Evolutionary conservation across 2,888 invertebrate species (phyloP).

Genomic region (Drosophila trichaetosa): DNA sequence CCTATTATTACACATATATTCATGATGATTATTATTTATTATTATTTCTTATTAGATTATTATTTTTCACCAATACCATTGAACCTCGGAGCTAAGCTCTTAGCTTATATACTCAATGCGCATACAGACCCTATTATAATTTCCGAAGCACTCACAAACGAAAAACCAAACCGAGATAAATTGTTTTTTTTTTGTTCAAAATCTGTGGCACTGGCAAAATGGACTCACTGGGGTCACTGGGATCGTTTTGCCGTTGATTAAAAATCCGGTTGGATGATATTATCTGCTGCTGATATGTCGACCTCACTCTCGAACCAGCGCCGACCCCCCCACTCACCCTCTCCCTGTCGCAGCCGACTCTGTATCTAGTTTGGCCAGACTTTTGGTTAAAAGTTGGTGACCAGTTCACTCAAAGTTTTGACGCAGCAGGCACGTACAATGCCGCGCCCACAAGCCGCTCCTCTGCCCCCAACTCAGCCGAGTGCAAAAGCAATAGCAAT

Average conservation of each 20-base stretch:
- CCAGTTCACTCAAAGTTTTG: constrained; percentile 62
- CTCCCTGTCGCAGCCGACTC: neutral
- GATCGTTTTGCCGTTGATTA: constrained; percentile 48
- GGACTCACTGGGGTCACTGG: constrained; percentile 13
- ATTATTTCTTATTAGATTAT: neutral
- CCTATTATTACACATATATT: neutral
- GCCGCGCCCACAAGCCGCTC: constrained; percentile 38
- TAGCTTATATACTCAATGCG: neutral
- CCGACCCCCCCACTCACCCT: neutral
- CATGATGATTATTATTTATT: neutral
- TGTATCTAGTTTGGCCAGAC: constrained; percentile 21
- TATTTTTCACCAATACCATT: neutral
- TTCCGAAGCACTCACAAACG: neutral
- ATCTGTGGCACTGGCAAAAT: constrained; percentile 9
- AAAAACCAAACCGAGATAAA: constrained; percentile 6
- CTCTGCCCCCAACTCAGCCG: neutral
- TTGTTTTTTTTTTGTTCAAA: neutral
- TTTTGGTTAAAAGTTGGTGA: constrained; percentile 50
- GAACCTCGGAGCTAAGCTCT: neutral
- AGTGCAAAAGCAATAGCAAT: constrained; percentile 31
- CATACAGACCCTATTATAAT: neutral
- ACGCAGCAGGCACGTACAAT: constrained; percentile 55
- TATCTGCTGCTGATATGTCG: constrained; percentile 55
- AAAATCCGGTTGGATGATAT: constrained; percentile 53
- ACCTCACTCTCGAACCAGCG: neutral